Evolutionary conservation across 2,888 invertebrate species (phyloP), one percentile per base, ranked within the genome.

Genomic region (Cheilosia impressa): DNA sequence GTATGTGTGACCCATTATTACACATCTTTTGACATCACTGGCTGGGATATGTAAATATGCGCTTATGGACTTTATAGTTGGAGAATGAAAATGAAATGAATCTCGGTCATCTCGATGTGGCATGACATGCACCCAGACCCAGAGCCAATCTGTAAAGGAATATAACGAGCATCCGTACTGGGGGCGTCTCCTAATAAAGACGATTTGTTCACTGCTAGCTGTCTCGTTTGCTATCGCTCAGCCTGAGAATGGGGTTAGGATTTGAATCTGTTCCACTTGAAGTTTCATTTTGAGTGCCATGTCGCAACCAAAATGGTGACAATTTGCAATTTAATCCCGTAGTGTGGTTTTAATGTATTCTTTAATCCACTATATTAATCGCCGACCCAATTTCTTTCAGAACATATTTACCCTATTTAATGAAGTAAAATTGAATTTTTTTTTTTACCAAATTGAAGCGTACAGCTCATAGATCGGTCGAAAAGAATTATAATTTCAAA

Each of bases 51-150:
- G 19, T 22, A 53, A 24, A 13, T 24, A 15, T 19, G 13, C 27
- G 10, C 52, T 9, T 52, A 10, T 52, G 52, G 17, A 7, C 47
- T 19, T 47, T 47, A 13, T 15, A 52, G 50, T 27, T 22, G 4
- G 13, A 17, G 9, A 17, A 19, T 38, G 38, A 19, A 10, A 19
- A 17, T 52, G 19, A 27, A 27, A 53, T 53, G 15, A 24, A 53
- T 27, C 34, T 55, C 55, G 55, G 31, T 31, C 27, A 55, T 55
- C 55, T 55, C 55, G 55, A 34, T 55, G 31, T 47, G 19, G 6
- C 9, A 47, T 19, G 17, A 19, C 2, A 17, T 17, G 4, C 9
- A 19, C 9, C 17, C 19, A n/a, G 9, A 17, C 17, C 17, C 47
- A 47, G 9, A 9, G 47, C 10, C 17, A 47, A 47, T 19, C 47